These are phyloP conservation scores for Porites divaricata DNA, from an alignment of 92 coral and sea anemone species.

Conservation along the genomic window DNA sequence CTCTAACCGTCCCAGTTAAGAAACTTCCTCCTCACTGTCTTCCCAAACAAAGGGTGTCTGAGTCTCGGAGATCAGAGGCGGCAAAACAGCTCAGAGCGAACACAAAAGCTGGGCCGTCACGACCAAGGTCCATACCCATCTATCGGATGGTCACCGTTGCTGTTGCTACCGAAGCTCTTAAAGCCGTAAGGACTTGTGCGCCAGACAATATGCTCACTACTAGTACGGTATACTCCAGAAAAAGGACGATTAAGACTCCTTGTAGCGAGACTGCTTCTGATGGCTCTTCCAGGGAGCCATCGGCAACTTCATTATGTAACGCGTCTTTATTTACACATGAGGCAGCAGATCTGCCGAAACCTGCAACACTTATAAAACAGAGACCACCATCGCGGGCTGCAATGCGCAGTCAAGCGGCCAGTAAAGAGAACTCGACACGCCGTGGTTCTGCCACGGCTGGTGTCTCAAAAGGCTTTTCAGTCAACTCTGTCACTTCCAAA, in stretches of 20 bases:
- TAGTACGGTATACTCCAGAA: constrained; percentile 56
- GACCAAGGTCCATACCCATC: constrained; percentile 60
- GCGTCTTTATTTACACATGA: constrained; percentile 13
- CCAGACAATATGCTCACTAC: constrained; percentile 75
- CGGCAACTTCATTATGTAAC: constrained; percentile 6
- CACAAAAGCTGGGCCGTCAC: constrained; percentile 43
- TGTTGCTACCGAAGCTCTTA: constrained; percentile 68
- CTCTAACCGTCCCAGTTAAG: constrained; percentile 79
- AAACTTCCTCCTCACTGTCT: constrained; percentile 63
- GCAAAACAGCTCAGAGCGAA: constrained; percentile 71
- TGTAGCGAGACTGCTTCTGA: constrained; percentile 32
- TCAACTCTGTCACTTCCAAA: constrained; percentile 53
- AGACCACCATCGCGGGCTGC: constrained; percentile 48
- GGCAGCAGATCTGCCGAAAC: constrained; percentile 22
- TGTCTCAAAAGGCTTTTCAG: constrained; percentile 37
- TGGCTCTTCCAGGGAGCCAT: constrained; percentile 4
- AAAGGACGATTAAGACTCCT: constrained; percentile 74
- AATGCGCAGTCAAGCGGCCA: constrained; percentile 36
- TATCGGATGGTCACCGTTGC: constrained; percentile 70
- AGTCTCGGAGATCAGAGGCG: constrained; percentile 84
- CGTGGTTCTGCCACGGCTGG: constrained; percentile 17
- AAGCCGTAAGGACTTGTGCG: constrained; percentile 73
- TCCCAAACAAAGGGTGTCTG: constrained; percentile 60
- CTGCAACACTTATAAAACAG: constrained; percentile 33
- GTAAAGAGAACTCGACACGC: constrained; percentile 29